Conservation (phyloP, 2,888 invertebrate species). For the Lagria hirta region DNA sequence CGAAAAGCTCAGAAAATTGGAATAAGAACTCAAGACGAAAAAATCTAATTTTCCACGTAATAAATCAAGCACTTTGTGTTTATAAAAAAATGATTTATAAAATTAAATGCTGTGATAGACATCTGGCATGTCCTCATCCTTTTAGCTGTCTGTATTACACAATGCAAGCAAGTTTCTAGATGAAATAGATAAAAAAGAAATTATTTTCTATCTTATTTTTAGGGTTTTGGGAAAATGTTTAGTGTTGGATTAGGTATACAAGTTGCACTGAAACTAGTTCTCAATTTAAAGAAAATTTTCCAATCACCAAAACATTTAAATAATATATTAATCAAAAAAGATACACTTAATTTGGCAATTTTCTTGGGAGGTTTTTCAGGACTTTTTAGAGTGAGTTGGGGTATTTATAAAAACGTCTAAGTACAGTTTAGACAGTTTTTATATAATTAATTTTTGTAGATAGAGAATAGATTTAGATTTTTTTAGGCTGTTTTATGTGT, state of each 20-base stretch:
- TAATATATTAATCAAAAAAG: constrained; percentile 57
- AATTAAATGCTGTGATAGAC: constrained; percentile 56
- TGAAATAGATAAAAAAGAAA: no score
- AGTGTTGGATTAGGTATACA: constrained; percentile 64
- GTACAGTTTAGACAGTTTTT: no score
- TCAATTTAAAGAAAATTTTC: constrained; percentile 59
- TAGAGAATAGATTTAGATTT: no score
- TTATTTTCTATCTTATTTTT: constrained; percentile 29
- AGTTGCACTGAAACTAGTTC: constrained; percentile 60
- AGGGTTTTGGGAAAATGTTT: constrained; percentile 63
- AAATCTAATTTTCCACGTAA: constrained; percentile 48
- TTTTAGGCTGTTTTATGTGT: constrained; percentile 66
- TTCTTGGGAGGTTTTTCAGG: constrained; percentile 71
- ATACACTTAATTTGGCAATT: constrained; percentile 63
- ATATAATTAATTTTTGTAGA: no score
- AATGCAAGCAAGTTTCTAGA: constrained; percentile 50
- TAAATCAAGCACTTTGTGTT: constrained; percentile 51
- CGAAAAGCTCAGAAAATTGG: constrained; percentile 36
- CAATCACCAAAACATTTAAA: constrained; percentile 57
- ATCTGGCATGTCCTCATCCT: constrained; percentile 62
- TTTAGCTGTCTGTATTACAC: constrained; percentile 63
- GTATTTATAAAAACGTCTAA: no score
- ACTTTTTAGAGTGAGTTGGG: constrained; percentile 65
- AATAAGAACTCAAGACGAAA: constrained; percentile 33
- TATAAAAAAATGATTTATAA: constrained; percentile 55